Conservation (phyloP, 2,888 invertebrate genomes). For the Creontiades dilutus region DNA sequence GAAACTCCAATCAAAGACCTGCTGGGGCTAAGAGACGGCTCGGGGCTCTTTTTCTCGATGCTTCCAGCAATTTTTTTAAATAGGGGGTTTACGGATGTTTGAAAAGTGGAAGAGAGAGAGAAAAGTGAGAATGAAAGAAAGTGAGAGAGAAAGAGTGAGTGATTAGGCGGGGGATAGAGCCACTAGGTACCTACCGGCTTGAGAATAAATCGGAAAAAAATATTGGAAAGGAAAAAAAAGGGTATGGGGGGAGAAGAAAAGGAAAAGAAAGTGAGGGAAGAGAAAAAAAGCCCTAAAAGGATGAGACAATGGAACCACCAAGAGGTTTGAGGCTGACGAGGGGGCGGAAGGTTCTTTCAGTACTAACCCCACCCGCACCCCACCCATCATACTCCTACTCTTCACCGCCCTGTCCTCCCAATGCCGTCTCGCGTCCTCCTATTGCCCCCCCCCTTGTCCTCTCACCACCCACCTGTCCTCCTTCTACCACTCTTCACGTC, state of each 20-base stretch:
- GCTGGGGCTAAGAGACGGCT: neutral
- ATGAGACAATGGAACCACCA: slow-evolving; percentile 64
- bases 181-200: neutral
- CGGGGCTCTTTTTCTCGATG: slow-evolving; percentile 40
- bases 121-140: neutral
- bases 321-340: slow-evolving; percentile 47
- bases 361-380: neutral
- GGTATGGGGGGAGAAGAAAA: neutral
- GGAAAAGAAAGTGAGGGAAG: no score
- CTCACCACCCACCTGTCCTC: neutral
- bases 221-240: neutral
- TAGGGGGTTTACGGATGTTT: slow-evolving; percentile 66
- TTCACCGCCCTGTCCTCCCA: no score
- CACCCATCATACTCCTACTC: no score
- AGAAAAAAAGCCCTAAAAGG: slow-evolving; percentile 33
- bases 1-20: slow-evolving; percentile 50
- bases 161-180: no score
- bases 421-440: no score
- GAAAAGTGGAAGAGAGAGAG: slow-evolving; percentile 33
- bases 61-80: slow-evolving; percentile 65
- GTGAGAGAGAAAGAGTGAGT: neutral
- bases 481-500: neutral
- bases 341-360: slow-evolving; percentile 20
- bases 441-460: no score
- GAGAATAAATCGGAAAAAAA: neutral